Evolutionary conservation across 2,888 invertebrate genomes (phyloP).

Genomic region (Stenchaetothrips biformis): DNA sequence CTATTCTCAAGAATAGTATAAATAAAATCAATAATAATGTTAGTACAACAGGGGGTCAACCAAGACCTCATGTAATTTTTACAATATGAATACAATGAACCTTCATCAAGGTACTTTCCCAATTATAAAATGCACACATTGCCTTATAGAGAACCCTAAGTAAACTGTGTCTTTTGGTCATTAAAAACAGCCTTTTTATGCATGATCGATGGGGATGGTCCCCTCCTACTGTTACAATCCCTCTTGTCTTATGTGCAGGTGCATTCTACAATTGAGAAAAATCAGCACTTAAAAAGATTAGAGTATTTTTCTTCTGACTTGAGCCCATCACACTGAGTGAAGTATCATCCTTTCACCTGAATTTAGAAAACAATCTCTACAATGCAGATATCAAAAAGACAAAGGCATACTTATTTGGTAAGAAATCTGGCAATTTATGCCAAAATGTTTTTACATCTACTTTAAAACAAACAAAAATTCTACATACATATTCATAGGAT

Average conservation of each 20-base stretch:
- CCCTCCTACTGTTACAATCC: too few relatives aligned
- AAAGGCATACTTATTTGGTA: neutral
- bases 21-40: neutral
- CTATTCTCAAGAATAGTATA: constrained; percentile 10
- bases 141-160: neutral
- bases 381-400: neutral
- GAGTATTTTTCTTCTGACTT: neutral
- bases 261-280: neutral
- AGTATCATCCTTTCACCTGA: neutral
- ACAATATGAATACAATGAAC: neutral
- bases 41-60: neutral
- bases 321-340: neutral
- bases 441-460: too few relatives aligned
- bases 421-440: too few relatives aligned
- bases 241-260: neutral
- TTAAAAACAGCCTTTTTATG: too few relatives aligned
- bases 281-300: neutral
- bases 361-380: neutral
- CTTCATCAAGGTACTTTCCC: neutral
- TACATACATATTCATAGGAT: too few relatives aligned
- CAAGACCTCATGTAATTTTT: neutral
- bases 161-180: too few relatives aligned
- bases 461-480: too few relatives aligned
- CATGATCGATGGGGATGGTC: too few relatives aligned
- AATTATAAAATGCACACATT: neutral